Percentiles rank a stretch among this genome's conserved stretches.
Conservation (phyloP, 1,140 invertebrate species). For the Lutraria rhynchaena region DNA sequence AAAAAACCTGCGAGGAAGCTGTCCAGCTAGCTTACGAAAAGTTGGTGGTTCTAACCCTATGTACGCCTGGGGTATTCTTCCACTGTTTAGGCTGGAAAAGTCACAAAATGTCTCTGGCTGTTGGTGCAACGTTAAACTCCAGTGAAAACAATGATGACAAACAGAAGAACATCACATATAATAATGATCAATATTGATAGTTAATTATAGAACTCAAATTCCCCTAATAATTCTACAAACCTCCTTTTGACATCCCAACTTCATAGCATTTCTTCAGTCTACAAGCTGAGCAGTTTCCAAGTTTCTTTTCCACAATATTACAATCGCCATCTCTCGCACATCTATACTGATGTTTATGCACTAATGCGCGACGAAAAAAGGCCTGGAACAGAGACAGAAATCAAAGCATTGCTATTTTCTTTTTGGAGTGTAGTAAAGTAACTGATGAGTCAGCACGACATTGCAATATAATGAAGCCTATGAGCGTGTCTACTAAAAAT, state of each 20-base stretch:
- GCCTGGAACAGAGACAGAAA: constrained; percentile 64
- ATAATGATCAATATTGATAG: too few relatives aligned
- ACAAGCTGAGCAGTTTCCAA: constrained; percentile 75
- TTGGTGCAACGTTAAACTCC: too few relatives aligned
- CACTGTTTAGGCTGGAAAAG: too few relatives aligned
- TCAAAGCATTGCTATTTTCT: not conserved
- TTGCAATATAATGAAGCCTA: not conserved
- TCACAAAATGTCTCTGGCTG: too few relatives aligned
- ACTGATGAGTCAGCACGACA: not conserved
- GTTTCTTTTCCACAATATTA: constrained; percentile 65
- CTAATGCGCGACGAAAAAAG: constrained; percentile 77
- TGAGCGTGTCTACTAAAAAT: not conserved
- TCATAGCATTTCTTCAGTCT: constrained; percentile 75
- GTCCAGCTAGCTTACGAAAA: too few relatives aligned
- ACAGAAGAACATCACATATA: too few relatives aligned
- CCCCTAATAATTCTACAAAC: too few relatives aligned
- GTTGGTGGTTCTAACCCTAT: too few relatives aligned
- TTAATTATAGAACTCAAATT: too few relatives aligned
- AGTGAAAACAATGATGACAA: too few relatives aligned
- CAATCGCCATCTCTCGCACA: constrained; percentile 68
- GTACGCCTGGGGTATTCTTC: too few relatives aligned
- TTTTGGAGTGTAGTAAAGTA: not conserved
- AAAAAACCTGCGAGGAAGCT: too few relatives aligned
- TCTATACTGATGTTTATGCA: constrained; percentile 70
- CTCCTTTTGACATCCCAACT: constrained; percentile 79